Conservation (phyloP, 2,888 invertebrate species). For the Andricus quercusramuli region DNA sequence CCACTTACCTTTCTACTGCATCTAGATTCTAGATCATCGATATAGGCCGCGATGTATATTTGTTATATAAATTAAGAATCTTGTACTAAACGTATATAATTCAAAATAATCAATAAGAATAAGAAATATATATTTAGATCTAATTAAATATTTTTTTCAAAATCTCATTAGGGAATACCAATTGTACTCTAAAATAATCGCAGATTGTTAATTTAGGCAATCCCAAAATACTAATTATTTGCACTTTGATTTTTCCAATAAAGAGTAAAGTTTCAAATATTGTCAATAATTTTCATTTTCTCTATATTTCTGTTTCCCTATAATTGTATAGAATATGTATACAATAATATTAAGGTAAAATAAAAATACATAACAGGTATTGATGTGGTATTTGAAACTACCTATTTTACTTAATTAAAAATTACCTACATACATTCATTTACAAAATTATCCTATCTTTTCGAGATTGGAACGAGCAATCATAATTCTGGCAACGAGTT, state of each 20-base stretch:
- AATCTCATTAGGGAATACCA: too few relatives aligned
- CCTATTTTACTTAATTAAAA: background rate
- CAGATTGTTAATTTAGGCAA: too few relatives aligned
- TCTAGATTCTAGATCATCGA: background rate
- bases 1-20: background rate
- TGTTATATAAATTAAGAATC: background rate
- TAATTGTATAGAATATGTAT: background rate
- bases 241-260: background rate
- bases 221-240: too few relatives aligned
- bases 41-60: background rate
- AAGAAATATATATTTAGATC: background rate
- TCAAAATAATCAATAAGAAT: background rate
- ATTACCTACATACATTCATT: conserved; percentile 13
- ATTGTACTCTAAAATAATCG: too few relatives aligned
- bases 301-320: background rate
- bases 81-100: background rate
- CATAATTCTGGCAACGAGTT: conserved; percentile 66
- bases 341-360: background rate
- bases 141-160: background rate
- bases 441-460: conserved; percentile 41
- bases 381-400: background rate
- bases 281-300: background rate
- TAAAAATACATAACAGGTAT: background rate
- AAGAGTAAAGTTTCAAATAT: background rate
- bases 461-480: conserved; percentile 58